phyloP scores from a whole-genome alignment of 2,113 vertebrate genomes.

The Phyllostomus hastatus region DNA sequence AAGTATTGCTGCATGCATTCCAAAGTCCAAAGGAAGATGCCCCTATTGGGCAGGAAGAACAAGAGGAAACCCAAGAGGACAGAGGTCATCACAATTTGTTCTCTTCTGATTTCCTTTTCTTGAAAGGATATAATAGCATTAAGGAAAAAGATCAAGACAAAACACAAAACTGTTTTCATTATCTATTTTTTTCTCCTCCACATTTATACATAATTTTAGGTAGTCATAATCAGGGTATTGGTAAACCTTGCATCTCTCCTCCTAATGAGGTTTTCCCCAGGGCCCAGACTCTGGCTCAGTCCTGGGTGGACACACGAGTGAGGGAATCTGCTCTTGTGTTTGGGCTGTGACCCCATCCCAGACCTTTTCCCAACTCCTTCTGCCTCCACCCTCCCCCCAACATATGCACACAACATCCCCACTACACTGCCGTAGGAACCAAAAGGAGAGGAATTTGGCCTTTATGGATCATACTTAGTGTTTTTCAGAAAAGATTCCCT shows the following conservation, averaged over 20 bases:
- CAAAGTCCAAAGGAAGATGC: neutral
- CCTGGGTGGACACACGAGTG: neutral
- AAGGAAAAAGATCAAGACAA: neutral
- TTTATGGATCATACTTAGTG: neutral
- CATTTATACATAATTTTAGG: neutral
- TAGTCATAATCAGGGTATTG: neutral
- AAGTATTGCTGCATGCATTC: neutral
- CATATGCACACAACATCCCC: too few species aligned
- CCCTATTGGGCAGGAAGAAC: neutral
- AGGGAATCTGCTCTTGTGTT: neutral
- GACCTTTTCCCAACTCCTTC: neutral
- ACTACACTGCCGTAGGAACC: neutral
- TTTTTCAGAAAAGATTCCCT: accelerated
- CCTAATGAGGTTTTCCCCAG: neutral
- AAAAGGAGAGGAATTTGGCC: neutral
- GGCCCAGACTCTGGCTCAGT: neutral
- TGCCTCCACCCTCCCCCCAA: neutral
- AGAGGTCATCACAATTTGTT: neutral
- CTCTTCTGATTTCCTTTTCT: neutral
- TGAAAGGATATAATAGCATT: neutral
- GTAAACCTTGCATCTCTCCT: neutral
- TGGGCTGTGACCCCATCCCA: neutral
- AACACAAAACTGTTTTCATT: neutral
- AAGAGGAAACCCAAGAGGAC: neutral
- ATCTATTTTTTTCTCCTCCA: neutral